These are phyloP conservation scores for Drosophila varians DNA, from an alignment of 1,140 invertebrate species.

Conservation along the genomic window DNA sequence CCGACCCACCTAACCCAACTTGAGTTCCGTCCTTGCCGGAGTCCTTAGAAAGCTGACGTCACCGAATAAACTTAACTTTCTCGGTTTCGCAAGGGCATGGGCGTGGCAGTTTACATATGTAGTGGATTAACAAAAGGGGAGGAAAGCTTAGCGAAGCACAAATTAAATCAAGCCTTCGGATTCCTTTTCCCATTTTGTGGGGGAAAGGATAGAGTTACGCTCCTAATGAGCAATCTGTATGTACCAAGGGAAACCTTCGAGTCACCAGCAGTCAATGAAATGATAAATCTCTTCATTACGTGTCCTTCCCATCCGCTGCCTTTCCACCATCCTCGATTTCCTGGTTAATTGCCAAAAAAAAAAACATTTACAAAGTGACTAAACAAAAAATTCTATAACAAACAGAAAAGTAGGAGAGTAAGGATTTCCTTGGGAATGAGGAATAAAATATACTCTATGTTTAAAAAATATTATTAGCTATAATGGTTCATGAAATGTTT, in stretches of 20 bases:
- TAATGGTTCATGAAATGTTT: too few relatives aligned
- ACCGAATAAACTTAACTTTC: conserved; percentile 16
- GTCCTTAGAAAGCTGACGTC: conserved; percentile 32
- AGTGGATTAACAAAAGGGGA: conserved; percentile 47
- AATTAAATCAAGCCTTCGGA: conserved; percentile 65
- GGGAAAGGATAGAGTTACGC: conserved; percentile 21
- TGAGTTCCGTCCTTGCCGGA: conserved; percentile 14
- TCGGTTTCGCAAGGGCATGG: conserved; percentile 28
- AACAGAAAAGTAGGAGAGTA: conserved; percentile 4
- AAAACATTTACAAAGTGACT: conserved; percentile 60
- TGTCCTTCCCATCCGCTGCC: conserved; percentile 25
- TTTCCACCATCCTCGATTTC: conserved; percentile 2
- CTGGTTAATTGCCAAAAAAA: conserved; percentile 58
- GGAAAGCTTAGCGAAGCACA: conserved; percentile 56
- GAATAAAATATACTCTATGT: too few relatives aligned
- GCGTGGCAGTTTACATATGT: conserved; percentile 53
- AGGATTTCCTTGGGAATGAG: background rate
- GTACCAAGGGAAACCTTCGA: conserved; percentile 26
- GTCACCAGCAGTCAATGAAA: conserved; percentile 49
- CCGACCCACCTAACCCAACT: conserved; percentile 25
- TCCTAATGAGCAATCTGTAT: conserved; percentile 61
- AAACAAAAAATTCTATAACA: conserved; percentile 57
- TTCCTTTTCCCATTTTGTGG: conserved; percentile 29
- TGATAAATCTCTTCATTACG: conserved; percentile 50
- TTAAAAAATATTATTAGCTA: too few relatives aligned